These are phyloP conservation scores for Heliconius ismenius DNA, from an alignment of 2,888 invertebrate species.

Conservation along the genomic window DNA sequence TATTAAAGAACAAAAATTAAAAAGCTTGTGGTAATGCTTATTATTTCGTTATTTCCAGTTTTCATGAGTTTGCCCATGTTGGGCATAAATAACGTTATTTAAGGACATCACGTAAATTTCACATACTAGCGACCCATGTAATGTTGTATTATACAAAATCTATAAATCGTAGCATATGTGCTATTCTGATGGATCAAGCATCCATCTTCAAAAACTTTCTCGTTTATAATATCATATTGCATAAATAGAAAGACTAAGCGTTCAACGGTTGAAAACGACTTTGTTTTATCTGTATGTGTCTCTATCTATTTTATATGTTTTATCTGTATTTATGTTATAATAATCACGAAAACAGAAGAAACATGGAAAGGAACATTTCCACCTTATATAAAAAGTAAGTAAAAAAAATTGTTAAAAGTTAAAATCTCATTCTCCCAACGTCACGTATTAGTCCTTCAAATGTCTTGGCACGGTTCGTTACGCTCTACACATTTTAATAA, in stretches of 20 bases:
- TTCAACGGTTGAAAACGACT: neutral
- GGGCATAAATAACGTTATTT: too few relatives aligned
- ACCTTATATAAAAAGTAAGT: neutral
- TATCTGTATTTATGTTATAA: neutral
- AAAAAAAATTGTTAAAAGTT: neutral
- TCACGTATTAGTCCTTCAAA: slow-evolving; percentile 29
- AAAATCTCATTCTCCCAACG: neutral
- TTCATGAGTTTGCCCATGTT: neutral
- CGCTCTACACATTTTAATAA: slow-evolving; percentile 27
- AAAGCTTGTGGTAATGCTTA: too few relatives aligned
- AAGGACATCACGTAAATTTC: too few relatives aligned
- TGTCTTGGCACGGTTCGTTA: slow-evolving; percentile 28
- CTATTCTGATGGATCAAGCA: neutral
- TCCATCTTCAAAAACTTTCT: neutral
- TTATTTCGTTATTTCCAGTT: neutral
- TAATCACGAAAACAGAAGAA: neutral
- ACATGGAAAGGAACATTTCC: neutral
- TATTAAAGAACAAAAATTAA: neutral
- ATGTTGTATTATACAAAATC: too few relatives aligned
- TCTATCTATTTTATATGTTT: neutral
- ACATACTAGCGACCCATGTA: neutral
- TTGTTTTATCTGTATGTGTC: neutral
- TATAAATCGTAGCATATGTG: too few relatives aligned
- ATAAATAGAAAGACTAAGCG: too few relatives aligned
- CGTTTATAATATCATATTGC: neutral